A percentile compares a stretch with the other conserved stretches of the same genome.
These are phyloP conservation scores for Caenorhabditis afra DNA, from an alignment of 2,888 invertebrate species.

Conservation along the genomic window DNA sequence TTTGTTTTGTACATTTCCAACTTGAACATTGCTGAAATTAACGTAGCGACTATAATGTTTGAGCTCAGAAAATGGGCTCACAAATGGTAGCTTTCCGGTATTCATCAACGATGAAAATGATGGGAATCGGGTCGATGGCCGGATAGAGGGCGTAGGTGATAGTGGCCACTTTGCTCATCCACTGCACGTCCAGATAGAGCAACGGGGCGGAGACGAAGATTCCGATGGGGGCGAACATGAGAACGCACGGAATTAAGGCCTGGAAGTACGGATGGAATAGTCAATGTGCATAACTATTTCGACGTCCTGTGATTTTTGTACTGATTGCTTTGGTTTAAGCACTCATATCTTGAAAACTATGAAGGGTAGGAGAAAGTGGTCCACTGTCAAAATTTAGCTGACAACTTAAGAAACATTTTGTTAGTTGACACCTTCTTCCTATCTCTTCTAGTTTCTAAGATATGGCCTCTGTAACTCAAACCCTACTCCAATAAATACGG, in stretches of 20 bases:
- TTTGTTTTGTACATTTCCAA: slow-evolving; percentile 4
- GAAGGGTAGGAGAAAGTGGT: too few species aligned
- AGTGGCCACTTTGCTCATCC: slow-evolving; percentile 16
- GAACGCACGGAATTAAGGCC: slow-evolving; percentile 2
- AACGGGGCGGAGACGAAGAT: slow-evolving; percentile 18
- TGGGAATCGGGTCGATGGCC: slow-evolving; percentile 46
- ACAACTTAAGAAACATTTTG: too few species aligned
- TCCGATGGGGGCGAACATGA: slow-evolving; percentile 20
- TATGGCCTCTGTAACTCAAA: too few species aligned
- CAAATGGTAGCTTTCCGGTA: slow-evolving; percentile 23
- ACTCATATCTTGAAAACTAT: too few species aligned
- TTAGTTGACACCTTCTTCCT: too few species aligned
- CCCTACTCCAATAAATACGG: too few species aligned
- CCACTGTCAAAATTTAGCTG: too few species aligned
- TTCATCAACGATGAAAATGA: slow-evolving; percentile 32
- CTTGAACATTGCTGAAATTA: slow-evolving; percentile 1
- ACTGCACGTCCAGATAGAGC: slow-evolving; percentile 1
- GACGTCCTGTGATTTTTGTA: too few species aligned
- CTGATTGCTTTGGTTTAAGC: too few species aligned
- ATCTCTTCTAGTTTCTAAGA: too few species aligned
- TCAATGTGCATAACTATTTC: background rate
- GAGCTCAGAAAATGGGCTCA: background rate
- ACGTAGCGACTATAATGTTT: background rate
- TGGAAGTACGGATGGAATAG: background rate
- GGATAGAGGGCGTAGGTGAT: slow-evolving; percentile 44